These are phyloP conservation scores for Centropus unirufus DNA, from an alignment of 2,113 vertebrate species.

Conservation along the genomic window DNA sequence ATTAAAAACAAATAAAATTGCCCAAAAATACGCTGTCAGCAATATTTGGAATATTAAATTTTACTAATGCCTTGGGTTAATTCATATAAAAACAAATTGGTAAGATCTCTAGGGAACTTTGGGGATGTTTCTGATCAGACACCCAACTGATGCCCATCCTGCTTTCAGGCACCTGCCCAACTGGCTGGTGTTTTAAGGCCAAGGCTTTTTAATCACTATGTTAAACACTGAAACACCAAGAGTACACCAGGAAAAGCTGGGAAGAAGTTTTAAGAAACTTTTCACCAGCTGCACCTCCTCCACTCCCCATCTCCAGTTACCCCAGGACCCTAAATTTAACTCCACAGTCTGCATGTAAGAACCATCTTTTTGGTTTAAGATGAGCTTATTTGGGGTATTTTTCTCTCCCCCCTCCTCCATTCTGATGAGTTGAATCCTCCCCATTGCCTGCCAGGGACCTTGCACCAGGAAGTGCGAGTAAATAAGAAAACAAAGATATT, in stretches of 20 bases:
- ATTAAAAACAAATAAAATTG: not conserved
- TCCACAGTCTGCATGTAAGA: not conserved
- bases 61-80: not conserved
- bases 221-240: not conserved
- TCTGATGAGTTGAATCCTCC: not conserved
- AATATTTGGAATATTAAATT: not conserved
- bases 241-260: not conserved
- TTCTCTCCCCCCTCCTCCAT: not conserved
- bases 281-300: not conserved
- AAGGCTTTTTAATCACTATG: not conserved
- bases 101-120: not conserved
- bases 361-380: not conserved
- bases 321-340: conserved; percentile 28
- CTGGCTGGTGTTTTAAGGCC: not conserved
- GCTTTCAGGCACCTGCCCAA: not conserved
- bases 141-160: not conserved
- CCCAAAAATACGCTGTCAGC: not conserved
- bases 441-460: not conserved
- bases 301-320: not conserved
- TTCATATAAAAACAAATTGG: accelerated
- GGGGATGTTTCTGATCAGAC: not conserved
- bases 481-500: not conserved
- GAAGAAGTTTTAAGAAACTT: conserved; percentile 22
- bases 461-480: not conserved
- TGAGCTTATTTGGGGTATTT: not conserved